Evolutionary conservation across 2,888 invertebrate genomes (phyloP).

Genomic region (Xanthorhoe spadicearia): DNA sequence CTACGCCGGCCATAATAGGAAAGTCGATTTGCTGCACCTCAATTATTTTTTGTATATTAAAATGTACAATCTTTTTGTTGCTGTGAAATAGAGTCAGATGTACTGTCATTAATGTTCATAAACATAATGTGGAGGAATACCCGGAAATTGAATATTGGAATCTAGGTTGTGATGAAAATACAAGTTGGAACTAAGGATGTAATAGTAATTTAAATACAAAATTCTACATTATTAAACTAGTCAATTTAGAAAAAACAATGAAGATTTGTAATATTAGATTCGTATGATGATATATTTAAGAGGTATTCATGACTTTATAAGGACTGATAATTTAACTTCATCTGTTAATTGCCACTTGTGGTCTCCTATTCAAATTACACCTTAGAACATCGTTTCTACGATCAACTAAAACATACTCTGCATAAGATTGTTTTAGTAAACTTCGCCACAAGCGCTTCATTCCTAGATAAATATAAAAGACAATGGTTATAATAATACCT

Average conservation of each 20-base stretch:
- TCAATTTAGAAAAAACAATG: not conserved
- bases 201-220: not conserved
- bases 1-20: conserved; percentile 69
- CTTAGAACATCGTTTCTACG: no score
- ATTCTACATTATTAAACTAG: not conserved
- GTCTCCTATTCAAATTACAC: no score
- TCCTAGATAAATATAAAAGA: no score
- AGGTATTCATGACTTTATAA: no score
- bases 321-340: no score
- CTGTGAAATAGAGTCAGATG: conserved; percentile 71
- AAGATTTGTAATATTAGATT: no score
- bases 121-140: conserved; percentile 13
- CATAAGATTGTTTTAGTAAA: no score
- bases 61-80: conserved; percentile 59
- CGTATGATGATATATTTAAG: no score
- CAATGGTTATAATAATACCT: not conserved
- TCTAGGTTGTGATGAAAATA: not conserved
- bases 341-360: no score
- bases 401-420: no score
- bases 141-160: conserved; percentile 3
- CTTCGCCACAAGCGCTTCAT: no score
- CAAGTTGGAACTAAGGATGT: not conserved
- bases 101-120: conserved; percentile 33
- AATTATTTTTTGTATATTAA: conserved; percentile 70
- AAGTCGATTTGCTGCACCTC: conserved; percentile 77